Conservation (phyloP, 2,888 invertebrate species). For the Cerastis rubricosa region DNA sequence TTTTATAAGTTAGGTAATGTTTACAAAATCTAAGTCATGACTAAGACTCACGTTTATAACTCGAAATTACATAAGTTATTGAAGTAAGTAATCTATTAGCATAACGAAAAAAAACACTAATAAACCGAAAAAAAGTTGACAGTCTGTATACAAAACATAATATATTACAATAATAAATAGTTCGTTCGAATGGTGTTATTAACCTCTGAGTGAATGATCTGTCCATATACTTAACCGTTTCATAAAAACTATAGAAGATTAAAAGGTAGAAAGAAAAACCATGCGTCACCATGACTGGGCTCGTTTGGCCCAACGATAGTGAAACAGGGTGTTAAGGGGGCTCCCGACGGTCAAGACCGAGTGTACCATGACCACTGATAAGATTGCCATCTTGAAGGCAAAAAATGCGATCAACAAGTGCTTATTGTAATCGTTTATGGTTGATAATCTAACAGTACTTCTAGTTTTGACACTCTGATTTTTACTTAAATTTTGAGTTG, state of each 20-base stretch:
- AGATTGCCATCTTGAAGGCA: slow-evolving; percentile 38
- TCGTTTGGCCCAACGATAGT: slow-evolving; percentile 58
- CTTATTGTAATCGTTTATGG: slow-evolving; percentile 23
- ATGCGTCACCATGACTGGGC: slow-evolving; percentile 62
- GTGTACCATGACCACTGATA: slow-evolving; percentile 54
- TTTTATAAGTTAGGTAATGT: slow-evolving; percentile 36
- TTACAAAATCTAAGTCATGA: slow-evolving; percentile 39
- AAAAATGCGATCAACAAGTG: slow-evolving; percentile 59
- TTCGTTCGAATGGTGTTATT: slow-evolving; percentile 63
- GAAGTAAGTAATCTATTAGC: slow-evolving; percentile 18
- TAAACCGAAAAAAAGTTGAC: slow-evolving; percentile 33
- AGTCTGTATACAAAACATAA: slow-evolving; percentile 54
- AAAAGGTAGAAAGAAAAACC: slow-evolving; percentile 52
- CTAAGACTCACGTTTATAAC: slow-evolving; percentile 36
- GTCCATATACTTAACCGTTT: slow-evolving; percentile 52
- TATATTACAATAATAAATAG: slow-evolving; percentile 66
- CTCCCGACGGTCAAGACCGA: slow-evolving; percentile 60
- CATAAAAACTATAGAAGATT: slow-evolving; percentile 66
- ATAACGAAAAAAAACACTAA: slow-evolving; percentile 21
- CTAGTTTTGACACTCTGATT: not conserved
- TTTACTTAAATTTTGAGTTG: not conserved
- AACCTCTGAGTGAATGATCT: slow-evolving; percentile 65
- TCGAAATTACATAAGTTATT: slow-evolving; percentile 44
- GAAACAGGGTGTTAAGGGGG: slow-evolving; percentile 61
- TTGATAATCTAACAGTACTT: not conserved